Evolutionary conservation across 2,888 invertebrate species (phyloP).

Genomic region (Amblyjoppa proteus): DNA sequence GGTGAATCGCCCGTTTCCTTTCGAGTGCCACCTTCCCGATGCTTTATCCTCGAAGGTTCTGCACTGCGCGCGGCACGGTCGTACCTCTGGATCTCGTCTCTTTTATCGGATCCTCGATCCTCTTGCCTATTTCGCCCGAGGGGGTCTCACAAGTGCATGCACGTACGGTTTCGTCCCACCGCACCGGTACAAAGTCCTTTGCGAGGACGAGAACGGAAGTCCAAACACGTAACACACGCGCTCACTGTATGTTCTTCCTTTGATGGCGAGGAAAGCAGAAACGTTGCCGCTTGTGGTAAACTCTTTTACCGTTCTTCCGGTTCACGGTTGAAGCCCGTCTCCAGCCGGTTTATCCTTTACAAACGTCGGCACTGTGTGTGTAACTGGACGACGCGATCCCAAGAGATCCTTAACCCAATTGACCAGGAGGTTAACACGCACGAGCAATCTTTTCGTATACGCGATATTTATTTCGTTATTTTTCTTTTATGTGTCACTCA

Average conservation of each 20-base stretch:
- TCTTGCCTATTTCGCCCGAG: slow-evolving; percentile 48
- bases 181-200: slow-evolving; percentile 47
- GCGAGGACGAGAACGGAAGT: slow-evolving; percentile 32
- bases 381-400: not conserved
- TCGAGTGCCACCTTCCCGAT: slow-evolving; percentile 46
- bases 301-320: slow-evolving; percentile 21
- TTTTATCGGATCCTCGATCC: slow-evolving; percentile 48
- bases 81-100: slow-evolving; percentile 38
- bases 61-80: slow-evolving; percentile 10
- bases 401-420: slow-evolving; percentile 47
- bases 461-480: slow-evolving; percentile 17
- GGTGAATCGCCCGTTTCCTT: slow-evolving; percentile 63
- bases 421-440: slow-evolving; percentile 34
- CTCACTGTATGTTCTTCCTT: slow-evolving; percentile 42
- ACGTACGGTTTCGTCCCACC: slow-evolving; percentile 40
- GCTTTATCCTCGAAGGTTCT: slow-evolving; percentile 58
- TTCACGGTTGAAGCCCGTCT: slow-evolving; percentile 25
- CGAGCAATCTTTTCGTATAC: slow-evolving; percentile 29
- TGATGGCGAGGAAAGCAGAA: slow-evolving; percentile 41
- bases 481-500: slow-evolving; percentile 1
- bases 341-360: slow-evolving; percentile 31
- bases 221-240: slow-evolving; percentile 59
- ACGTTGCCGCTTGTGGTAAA: slow-evolving; percentile 36
- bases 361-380: slow-evolving; percentile 25
- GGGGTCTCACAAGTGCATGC: slow-evolving; percentile 16